These are phyloP conservation scores for Upupa epops DNA, from an alignment of 2,113 vertebrate species.

Conservation along the genomic window DNA sequence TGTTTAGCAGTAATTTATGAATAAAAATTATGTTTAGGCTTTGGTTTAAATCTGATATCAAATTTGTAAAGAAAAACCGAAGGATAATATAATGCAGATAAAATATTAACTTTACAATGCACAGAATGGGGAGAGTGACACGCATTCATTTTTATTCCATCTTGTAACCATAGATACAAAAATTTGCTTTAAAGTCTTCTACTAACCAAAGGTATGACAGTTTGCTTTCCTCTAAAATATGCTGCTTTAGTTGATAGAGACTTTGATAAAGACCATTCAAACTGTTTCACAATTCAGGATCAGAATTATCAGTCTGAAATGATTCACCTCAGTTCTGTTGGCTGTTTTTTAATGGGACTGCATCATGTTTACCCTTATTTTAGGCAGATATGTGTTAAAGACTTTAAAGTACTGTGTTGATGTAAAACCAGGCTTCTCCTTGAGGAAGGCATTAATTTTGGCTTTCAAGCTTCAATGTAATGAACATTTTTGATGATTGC, in stretches of 20 bases:
- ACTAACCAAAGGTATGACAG: neutral
- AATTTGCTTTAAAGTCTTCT: neutral
- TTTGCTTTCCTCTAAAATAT: slow-evolving; percentile 15
- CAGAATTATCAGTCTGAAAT: neutral
- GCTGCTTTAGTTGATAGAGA: neutral
- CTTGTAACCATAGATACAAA: slow-evolving; percentile 34
- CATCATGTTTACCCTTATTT: neutral
- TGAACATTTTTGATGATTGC: neutral
- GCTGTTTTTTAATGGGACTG: neutral
- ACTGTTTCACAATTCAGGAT: neutral
- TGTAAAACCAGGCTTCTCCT: neutral
- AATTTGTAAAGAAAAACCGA: slow-evolving; percentile 58
- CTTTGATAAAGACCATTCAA: neutral
- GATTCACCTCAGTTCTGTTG: neutral
- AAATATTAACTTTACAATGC: slow-evolving; percentile 52
- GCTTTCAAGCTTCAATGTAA: neutral
- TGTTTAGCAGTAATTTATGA: neutral
- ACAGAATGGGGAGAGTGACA: slow-evolving; percentile 40
- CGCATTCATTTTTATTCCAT: slow-evolving; percentile 57
- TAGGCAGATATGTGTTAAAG: neutral
- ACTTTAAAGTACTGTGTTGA: neutral
- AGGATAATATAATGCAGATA: slow-evolving; percentile 64
- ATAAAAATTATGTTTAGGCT: slow-evolving; percentile 39
- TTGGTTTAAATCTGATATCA: slow-evolving; percentile 42
- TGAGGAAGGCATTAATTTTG: neutral